Base-by-base conservation (phyloP, 2,888 invertebrate genomes). In the Leptothorax acervorum region DNA sequence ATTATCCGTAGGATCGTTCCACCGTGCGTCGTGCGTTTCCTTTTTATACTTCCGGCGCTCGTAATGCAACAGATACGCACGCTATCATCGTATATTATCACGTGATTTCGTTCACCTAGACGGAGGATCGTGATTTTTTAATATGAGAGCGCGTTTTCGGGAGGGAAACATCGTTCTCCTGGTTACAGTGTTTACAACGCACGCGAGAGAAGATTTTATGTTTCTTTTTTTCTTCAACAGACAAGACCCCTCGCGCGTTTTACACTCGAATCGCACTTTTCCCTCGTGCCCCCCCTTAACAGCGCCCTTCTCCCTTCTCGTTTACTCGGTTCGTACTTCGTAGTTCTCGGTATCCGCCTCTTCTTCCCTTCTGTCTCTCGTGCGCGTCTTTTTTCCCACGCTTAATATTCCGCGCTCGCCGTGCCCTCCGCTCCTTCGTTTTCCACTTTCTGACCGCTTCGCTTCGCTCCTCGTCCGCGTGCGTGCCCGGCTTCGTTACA, bases 321-420 rank as follows among this genome's bases (percentile, higher is more conserved):
- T 23, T 71, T 55, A 39, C n/a, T 79, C 73, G 6, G 23, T 66
- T 68, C 45, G 48, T 45, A 42, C 51, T 48, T 55, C 23, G 48
- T 45, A 42, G 57, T 48, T 55, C 23, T 42, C 48, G 15, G 15
- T 45, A 28, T 83, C 28, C n/a, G 4, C 0, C n/a, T 60, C 55
- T n/a, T 82, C 70, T 55, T 63, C 31, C 51, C 53, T 60, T 42
- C 57, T 84, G 62, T 65, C 53, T 87, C 78, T 65, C 60, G 68
- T 86, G 23, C 18, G 5, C 28, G 31, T 53, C 42, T 81, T 35
- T 81, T 60, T 71, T 81, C 79, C 60, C 79, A 81, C 74, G 74
- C 60, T 81, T 81, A 81, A 60, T 81, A 81, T 81, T 81, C 79
- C 79, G 74, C 48, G 18, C 71, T 73, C 18, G n/a, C 31, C 23